Base-by-base conservation (phyloP, 2,113 vertebrate species). In the Psilopogon haemacephalus region DNA sequence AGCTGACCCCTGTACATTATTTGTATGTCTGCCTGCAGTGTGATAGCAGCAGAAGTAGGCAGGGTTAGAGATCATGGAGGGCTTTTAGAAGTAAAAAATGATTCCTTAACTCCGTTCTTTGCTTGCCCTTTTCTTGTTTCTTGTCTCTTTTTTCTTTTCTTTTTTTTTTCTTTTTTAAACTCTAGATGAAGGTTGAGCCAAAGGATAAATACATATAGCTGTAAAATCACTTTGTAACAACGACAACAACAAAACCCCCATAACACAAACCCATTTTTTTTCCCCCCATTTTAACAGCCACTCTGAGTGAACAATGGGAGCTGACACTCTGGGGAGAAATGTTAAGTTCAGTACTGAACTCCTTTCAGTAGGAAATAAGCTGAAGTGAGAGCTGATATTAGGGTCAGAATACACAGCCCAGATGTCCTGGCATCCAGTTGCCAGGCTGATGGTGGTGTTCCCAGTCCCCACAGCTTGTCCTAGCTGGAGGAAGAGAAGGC, bases 221-320 rank as follows among this genome's bases (percentile, higher is more conserved):
- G 50, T 60, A 70, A 85, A 54, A 46, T 65, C 56, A 20, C 28
- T 26, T 73, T 12, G n/a, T n/a, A n/a, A n/a, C n/a, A n/a, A n/a
- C n/a, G n/a, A n/a, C n/a, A n/a, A 63, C 54, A 65, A 90, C 40
- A 78, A 77, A 92, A 93, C 71, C 38, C 89, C 32, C 65, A 28
- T 56, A 69, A 85, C 76, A 74, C 62, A 46, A 74, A 44, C 8
- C 8, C 7, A 44, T 12, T 28, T 65, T 55, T 86, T 62, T n/a
- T n/a, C n/a, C n/a, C n/a, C n/a, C 64, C 28, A 24, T 38, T 70
- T 54, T 46, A 64, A 46, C 13, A 73, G 20, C 7, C 42, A 46
- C 27, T 81, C 23, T 54, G 6, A 64, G 83, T 17, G 52, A 52
- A 71, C 33, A 95, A 17, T 9, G 44, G 19, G 79, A 26, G 15